phyloP scores from a whole-genome alignment of 2,888 invertebrate species.

The Neuroscelio doddi region DNA sequence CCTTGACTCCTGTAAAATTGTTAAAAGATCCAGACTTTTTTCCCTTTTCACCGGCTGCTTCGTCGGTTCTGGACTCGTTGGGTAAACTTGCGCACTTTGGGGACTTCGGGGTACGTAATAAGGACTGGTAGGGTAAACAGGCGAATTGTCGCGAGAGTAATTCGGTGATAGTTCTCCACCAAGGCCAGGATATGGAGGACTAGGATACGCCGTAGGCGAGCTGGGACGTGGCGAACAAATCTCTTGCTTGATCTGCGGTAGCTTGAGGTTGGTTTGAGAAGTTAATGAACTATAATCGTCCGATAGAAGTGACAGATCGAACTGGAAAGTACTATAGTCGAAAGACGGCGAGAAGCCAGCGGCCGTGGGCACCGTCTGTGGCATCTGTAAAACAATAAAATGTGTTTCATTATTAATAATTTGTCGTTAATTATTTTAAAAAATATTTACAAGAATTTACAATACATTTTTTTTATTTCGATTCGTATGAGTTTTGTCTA shows the following conservation, averaged over 20 bases:
- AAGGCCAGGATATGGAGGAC: slow-evolving; percentile 62
- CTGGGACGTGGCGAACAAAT: slow-evolving; percentile 68
- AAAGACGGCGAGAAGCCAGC: slow-evolving; percentile 82
- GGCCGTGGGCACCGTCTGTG: slow-evolving; percentile 86
- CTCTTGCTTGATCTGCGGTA: slow-evolving; percentile 74
- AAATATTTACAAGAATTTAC: no score
- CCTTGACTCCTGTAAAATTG: slow-evolving; percentile 70
- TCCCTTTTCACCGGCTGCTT: slow-evolving; percentile 67
- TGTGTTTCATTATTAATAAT: no score
- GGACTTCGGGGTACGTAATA: slow-evolving; percentile 70
- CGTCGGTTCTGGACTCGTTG: slow-evolving; percentile 64
- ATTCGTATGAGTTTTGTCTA: no score
- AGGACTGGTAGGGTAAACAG: slow-evolving; percentile 68
- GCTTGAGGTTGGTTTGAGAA: slow-evolving; percentile 69
- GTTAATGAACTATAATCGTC: slow-evolving; percentile 68
- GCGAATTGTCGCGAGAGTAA: slow-evolving; percentile 67
- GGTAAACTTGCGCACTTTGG: slow-evolving; percentile 68
- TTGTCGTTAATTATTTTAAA: no score
- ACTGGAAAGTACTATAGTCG: slow-evolving; percentile 79
- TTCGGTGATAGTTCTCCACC: slow-evolving; percentile 63
- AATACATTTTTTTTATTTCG: no score
- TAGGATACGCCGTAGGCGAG: slow-evolving; percentile 65
- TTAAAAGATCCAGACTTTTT: slow-evolving; percentile 67
- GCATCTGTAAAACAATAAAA: slow-evolving; percentile 79
- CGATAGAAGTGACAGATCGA: slow-evolving; percentile 83